Evolutionary conservation across 1,140 invertebrate species (phyloP).

Genomic region (Heterodera schachtii): DNA sequence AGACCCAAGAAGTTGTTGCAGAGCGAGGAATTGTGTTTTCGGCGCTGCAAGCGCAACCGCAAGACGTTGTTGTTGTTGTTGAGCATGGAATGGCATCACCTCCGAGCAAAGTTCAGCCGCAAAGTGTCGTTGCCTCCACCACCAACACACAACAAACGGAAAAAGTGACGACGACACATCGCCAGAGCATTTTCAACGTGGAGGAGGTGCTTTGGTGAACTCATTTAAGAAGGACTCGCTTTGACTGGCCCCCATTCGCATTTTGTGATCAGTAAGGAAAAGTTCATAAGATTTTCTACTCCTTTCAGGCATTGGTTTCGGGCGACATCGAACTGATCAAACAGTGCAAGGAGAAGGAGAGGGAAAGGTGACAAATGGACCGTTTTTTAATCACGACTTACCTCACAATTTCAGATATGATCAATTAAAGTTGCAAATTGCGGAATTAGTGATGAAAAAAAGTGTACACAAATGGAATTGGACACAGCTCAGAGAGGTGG

Average conservation of each 20-base stretch:
- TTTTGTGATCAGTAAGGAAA: conserved; percentile 5
- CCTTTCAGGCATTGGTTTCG: conserved; percentile 15
- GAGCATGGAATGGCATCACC: too few relatives aligned
- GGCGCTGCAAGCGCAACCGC: too few relatives aligned
- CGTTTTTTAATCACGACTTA: neutral
- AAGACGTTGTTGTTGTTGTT: too few relatives aligned
- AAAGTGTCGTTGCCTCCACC: too few relatives aligned
- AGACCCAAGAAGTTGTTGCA: neutral
- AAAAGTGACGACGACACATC: too few relatives aligned
- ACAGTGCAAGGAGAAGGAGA: conserved; percentile 19
- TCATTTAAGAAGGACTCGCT: neutral
- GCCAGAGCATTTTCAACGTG: neutral
- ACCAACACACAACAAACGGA: too few relatives aligned
- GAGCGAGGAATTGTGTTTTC: too few relatives aligned
- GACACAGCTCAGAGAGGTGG: conserved; percentile 27
- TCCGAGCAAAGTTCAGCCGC: too few relatives aligned
- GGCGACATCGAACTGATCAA: conserved; percentile 7
- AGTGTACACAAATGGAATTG: conserved; percentile 23
- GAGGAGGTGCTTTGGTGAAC: conserved; percentile 23
- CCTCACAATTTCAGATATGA: conserved; percentile 12
- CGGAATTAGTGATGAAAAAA: conserved; percentile 20
- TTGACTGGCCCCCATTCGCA: neutral
- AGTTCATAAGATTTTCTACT: neutral
- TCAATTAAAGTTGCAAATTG: conserved; percentile 23
- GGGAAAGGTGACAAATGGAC: conserved; percentile 7